phyloP scores from a whole-genome alignment of 2,888 invertebrate species.

The Oxytorus armatus region DNA sequence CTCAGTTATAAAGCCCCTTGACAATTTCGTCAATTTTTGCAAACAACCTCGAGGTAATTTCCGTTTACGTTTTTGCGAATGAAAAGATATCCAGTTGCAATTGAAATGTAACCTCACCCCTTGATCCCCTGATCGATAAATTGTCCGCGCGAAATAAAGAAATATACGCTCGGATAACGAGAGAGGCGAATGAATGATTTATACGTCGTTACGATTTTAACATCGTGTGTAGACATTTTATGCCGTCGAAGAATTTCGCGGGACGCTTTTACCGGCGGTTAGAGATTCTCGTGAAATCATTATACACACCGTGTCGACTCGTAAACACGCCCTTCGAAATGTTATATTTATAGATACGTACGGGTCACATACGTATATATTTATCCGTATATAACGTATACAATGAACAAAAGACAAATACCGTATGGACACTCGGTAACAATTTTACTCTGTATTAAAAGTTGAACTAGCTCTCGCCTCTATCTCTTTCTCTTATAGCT shows the following conservation, averaged over 20 bases:
- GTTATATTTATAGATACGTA: conserved; percentile 48
- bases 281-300: conserved; percentile 31
- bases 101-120: neutral
- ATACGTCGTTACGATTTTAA: conserved; percentile 21
- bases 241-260: conserved; percentile 55
- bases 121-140: neutral
- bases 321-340: conserved; percentile 57
- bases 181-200: conserved; percentile 42
- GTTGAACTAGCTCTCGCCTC: neutral
- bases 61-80: no score
- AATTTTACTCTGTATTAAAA: conserved; percentile 47
- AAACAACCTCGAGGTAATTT: no score
- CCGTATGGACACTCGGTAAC: conserved; percentile 37
- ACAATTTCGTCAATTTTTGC: no score
- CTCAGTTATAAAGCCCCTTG: no score
- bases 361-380: neutral
- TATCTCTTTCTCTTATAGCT: conserved; percentile 25
- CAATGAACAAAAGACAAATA: conserved; percentile 25
- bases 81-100: no score
- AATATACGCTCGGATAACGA: neutral
- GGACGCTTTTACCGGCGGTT: conserved; percentile 13
- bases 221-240: conserved; percentile 8
- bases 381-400: neutral
- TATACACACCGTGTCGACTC: conserved; percentile 15
- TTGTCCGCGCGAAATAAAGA: neutral